phyloP scores from a whole-genome alignment of 2,113 vertebrate genomes.

The Tringa solitaria region DNA sequence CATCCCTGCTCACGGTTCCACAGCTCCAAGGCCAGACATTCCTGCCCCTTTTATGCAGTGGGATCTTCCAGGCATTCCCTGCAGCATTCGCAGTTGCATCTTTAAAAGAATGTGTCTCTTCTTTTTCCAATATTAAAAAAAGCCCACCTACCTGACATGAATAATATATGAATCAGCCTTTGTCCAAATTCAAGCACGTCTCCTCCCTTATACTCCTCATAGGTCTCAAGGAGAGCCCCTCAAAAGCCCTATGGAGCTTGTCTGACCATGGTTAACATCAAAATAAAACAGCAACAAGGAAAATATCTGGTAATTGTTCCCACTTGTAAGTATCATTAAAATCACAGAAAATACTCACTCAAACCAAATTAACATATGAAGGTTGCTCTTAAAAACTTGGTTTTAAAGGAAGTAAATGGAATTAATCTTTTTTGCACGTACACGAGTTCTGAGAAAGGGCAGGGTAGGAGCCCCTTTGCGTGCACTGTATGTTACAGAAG shows the following conservation, averaged over 20 bases:
- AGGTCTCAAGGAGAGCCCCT: background rate
- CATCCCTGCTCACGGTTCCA: background rate
- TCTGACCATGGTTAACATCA: background rate
- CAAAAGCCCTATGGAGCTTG: background rate
- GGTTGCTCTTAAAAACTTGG: background rate
- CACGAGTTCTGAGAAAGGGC: background rate
- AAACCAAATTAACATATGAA: background rate
- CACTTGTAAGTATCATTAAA: background rate
- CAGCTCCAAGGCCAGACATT: background rate
- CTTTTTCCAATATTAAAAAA: background rate
- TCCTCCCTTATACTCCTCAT: background rate
- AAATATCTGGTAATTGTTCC: background rate
- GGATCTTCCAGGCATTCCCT: background rate
- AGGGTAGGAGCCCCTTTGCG: background rate
- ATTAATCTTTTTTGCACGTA: background rate
- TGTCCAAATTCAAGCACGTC: background rate
- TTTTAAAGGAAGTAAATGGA: background rate
- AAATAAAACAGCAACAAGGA: background rate
- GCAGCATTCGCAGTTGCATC: background rate
- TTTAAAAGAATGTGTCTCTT: background rate
- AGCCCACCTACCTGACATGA: background rate
- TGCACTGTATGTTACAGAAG: fast-evolving
- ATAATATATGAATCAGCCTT: background rate
- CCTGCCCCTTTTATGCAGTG: background rate
- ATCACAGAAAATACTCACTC: background rate